Conservation (phyloP, 2,888 invertebrate genomes). For the Limnephilus rhombicus region DNA sequence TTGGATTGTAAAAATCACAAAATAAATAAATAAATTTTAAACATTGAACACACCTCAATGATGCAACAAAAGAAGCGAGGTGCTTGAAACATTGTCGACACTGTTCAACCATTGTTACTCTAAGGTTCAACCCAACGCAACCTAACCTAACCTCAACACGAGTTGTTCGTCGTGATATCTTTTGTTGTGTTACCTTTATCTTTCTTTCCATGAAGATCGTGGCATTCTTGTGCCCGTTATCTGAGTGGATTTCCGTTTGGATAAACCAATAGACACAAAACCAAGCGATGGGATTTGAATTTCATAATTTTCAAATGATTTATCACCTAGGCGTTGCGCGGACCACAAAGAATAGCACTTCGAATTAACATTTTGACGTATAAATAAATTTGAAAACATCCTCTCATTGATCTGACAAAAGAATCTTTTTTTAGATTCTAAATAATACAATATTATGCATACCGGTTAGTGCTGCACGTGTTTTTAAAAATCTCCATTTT, state of each 20-base stretch:
- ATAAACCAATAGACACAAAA: constrained; percentile 7
- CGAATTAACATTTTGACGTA: constrained; percentile 5
- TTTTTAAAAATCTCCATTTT: neutral
- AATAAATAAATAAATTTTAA: neutral
- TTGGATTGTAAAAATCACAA: neutral
- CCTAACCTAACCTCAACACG: constrained; percentile 30
- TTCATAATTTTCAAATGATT: constrained; percentile 14
- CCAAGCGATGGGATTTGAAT: constrained; percentile 8
- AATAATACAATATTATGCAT: neutral
- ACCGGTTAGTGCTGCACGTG: neutral
- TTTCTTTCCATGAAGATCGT: constrained; percentile 15
- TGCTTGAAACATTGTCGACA: constrained; percentile 34
- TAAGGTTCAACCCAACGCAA: neutral
- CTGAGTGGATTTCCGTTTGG: constrained; percentile 9
- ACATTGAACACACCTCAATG: constrained; percentile 15
- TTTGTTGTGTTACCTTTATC: constrained; percentile 24
- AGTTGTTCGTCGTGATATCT: constrained; percentile 17
- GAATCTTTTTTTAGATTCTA: neutral
- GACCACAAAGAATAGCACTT: constrained; percentile 3
- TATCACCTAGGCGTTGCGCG: constrained; percentile 17
- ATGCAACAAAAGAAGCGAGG: constrained; percentile 14
- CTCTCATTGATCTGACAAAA: neutral
- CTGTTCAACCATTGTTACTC: neutral
- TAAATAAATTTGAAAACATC: neutral
- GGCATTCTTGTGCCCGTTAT: constrained; percentile 23